These are phyloP conservation scores for Nesometra sesokonis DNA, from an alignment of 35 echinoderm and acorn worm species.

Conservation along the genomic window DNA sequence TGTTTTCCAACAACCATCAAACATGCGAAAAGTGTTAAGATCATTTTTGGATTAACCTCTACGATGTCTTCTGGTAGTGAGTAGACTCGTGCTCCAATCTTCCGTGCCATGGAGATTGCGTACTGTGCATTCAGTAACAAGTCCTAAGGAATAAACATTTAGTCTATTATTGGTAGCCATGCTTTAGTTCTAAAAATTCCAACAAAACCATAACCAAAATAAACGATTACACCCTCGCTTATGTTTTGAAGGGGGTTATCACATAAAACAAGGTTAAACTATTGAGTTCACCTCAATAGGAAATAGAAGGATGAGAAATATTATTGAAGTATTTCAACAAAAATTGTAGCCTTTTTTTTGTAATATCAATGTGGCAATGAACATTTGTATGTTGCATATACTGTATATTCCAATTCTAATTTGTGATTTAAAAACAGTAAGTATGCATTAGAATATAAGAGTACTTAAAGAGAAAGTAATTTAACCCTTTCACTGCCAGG, in stretches of 20 bases:
- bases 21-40: constrained; percentile 84
- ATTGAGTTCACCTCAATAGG: constrained; percentile 6
- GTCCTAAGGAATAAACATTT: constrained; percentile 26
- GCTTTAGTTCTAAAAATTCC: background rate
- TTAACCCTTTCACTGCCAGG: too few species aligned
- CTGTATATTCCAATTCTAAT: too few species aligned
- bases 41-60: constrained; percentile 89
- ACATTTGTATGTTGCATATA: too few species aligned
- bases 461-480: too few species aligned
- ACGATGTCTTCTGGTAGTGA: constrained; percentile 89
- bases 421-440: too few species aligned
- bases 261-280: background rate
- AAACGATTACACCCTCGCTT: too few species aligned
- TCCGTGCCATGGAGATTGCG: constrained; percentile 66
- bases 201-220: background rate
- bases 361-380: too few species aligned
- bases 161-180: background rate
- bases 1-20: constrained; percentile 48
- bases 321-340: too few species aligned
- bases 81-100: constrained; percentile 75
- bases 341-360: too few species aligned
- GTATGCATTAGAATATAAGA: too few species aligned
- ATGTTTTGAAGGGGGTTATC: too few species aligned
- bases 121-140: constrained; percentile 78
- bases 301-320: too few species aligned